A percentile compares a stretch with the other conserved stretches of the same genome.
phyloP scores from a whole-genome alignment of 2,797 vertebrate genomes.

The Propithecus perrieri region DNA sequence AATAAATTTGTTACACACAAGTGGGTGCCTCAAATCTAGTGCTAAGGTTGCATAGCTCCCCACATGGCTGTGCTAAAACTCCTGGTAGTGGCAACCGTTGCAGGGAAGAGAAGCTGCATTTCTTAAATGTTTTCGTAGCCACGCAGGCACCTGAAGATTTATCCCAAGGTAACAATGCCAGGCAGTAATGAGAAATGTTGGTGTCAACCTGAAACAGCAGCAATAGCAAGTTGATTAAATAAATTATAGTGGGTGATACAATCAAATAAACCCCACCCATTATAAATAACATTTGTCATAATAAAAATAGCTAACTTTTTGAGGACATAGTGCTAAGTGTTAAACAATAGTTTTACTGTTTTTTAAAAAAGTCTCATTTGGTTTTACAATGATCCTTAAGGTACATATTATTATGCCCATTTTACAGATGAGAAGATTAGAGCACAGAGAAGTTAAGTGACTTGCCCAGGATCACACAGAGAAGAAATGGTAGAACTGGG shows the following conservation, averaged over 20 bases:
- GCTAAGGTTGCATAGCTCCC: not conserved
- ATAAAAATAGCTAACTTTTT: constrained; percentile 19
- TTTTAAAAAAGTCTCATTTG: not conserved
- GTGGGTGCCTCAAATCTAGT: not conserved
- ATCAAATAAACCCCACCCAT: not conserved
- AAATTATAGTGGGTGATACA: not conserved
- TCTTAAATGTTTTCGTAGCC: not conserved
- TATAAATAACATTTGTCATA: not conserved
- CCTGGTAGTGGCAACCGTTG: not conserved
- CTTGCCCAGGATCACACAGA: not conserved
- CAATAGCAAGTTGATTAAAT: not conserved
- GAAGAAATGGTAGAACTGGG: not conserved
- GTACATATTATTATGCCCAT: not conserved
- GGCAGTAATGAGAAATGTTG: not conserved
- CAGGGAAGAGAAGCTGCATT: not conserved
- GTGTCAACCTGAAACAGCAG: not conserved
- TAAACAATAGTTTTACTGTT: not conserved
- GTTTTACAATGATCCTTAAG: constrained; percentile 1
- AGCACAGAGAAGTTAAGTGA: constrained; percentile 24
- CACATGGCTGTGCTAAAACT: not conserved
- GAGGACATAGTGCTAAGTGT: not conserved
- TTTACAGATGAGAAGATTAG: constrained; percentile 23
- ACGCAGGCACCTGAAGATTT: not conserved
- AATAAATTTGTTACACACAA: not conserved
- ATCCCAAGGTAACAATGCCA: not conserved